These are phyloP conservation scores for Naja naja DNA, from an alignment of 2,113 vertebrate genomes.

Conservation along the genomic window DNA sequence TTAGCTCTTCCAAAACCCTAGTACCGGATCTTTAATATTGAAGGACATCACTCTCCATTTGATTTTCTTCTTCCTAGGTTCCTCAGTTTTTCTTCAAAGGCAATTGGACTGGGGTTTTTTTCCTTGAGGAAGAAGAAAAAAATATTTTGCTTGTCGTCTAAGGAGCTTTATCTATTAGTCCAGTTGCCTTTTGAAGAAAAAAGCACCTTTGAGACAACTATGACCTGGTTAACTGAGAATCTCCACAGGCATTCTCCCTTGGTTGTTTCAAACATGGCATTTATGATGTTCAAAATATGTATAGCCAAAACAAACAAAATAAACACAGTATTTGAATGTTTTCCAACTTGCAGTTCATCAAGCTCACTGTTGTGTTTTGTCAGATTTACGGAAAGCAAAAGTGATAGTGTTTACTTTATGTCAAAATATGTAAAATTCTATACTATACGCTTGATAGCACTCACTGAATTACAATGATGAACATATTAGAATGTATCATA, in stretches of 20 bases:
- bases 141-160: not conserved
- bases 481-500: not conserved
- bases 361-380: not conserved
- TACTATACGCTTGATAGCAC: not conserved
- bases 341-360: not conserved
- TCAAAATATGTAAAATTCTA: conserved; percentile 8
- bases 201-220: not conserved
- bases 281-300: not conserved
- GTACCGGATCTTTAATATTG: not conserved
- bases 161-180: not conserved
- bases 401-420: not conserved
- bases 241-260: not conserved
- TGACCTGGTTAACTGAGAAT: not conserved
- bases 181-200: not conserved
- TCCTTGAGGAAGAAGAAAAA: not conserved
- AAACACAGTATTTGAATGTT: not conserved
- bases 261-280: not conserved
- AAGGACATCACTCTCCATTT: not conserved
- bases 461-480: conserved; percentile 2
- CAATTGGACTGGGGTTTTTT: not conserved
- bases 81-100: not conserved
- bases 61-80: not conserved
- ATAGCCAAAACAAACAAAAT: not conserved
- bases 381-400: not conserved
- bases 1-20: not conserved